A percentile compares a stretch with the other conserved stretches of the same genome.
phyloP scores from a whole-genome alignment of 30 jellyfish, hydroid and myxozoan species.

The Chironex yamaguchii region DNA sequence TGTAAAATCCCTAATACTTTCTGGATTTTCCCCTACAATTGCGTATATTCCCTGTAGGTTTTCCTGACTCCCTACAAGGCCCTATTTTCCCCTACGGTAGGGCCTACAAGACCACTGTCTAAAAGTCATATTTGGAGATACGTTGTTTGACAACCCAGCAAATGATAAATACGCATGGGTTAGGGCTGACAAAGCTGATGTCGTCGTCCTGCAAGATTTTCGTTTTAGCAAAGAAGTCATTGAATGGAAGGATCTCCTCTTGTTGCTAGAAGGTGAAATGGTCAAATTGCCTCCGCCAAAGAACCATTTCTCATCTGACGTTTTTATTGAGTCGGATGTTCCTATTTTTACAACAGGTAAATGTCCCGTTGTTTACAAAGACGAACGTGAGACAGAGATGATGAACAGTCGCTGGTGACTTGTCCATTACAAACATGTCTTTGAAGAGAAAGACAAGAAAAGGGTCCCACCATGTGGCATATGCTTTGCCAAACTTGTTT shows the following conservation, averaged over 20 bases:
- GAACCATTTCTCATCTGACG: background rate
- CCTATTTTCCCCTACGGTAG: background rate
- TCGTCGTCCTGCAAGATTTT: constrained; percentile 32
- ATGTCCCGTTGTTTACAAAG: constrained; percentile 14
- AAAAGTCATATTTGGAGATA: background rate
- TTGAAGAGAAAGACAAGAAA: background rate
- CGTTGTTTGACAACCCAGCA: constrained; percentile 7
- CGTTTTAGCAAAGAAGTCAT: constrained; percentile 22
- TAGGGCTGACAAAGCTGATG: constrained; percentile 44
- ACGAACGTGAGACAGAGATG: constrained; percentile 61
- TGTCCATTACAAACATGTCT: background rate
- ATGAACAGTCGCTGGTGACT: constrained; percentile 36
- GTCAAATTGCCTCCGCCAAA: constrained; percentile 37
- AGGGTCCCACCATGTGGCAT: constrained; percentile 7
- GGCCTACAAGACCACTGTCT: too few relatives aligned
- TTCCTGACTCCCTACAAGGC: constrained; percentile 1
- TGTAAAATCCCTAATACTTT: too few relatives aligned
- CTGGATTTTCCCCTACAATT: background rate
- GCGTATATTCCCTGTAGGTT: constrained; percentile 7
- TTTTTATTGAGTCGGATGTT: background rate
- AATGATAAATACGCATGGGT: constrained; percentile 43
- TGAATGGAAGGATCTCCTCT: constrained; percentile 58
- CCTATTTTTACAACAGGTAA: constrained; percentile 40
- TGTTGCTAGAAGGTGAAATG: constrained; percentile 47
- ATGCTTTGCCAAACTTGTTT: constrained; percentile 34